Percentiles rank a stretch among this genome's conserved stretches.
These are phyloP conservation scores for Gasterosteus aculeatus DNA, from an alignment of 2,113 vertebrate genomes.

Conservation along the genomic window DNA sequence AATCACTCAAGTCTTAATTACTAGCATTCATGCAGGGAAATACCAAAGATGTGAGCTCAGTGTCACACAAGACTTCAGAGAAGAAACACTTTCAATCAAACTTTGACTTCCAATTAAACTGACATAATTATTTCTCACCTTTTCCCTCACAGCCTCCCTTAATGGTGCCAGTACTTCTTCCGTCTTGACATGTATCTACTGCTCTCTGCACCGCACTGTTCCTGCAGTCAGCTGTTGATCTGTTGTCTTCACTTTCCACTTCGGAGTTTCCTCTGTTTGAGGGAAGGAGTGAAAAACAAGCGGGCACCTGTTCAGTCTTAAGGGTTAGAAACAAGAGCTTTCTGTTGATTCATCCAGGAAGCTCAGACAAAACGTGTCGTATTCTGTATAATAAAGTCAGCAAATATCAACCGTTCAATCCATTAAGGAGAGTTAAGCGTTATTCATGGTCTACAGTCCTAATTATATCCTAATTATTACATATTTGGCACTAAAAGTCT, in stretches of 20 bases:
- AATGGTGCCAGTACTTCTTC: constrained; percentile 13
- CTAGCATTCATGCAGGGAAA: no score
- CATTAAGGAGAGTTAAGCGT: not conserved
- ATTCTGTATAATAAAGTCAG: not conserved
- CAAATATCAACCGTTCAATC: not conserved
- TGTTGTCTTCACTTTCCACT: not conserved
- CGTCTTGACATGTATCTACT: not conserved
- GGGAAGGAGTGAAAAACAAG: no score
- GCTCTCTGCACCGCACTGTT: not conserved
- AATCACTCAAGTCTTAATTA: no score
- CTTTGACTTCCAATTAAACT: not conserved
- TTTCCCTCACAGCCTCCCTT: constrained; percentile 3
- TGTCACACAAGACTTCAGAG: no score
- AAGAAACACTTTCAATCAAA: no score
- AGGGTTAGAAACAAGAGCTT: not conserved
- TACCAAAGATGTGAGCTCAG: no score
- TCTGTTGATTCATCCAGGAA: constrained; percentile 14
- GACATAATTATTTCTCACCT: not conserved
- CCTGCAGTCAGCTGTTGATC: constrained; percentile 9
- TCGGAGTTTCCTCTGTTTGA: no score
- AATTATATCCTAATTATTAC: not conserved
- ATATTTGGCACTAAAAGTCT: not conserved
- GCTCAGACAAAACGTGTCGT: not conserved
- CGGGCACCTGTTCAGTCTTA: not conserved
- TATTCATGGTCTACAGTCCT: not conserved